These are phyloP conservation scores for Apotomis capreana DNA, from an alignment of 2,888 invertebrate genomes.

Conservation along the genomic window DNA sequence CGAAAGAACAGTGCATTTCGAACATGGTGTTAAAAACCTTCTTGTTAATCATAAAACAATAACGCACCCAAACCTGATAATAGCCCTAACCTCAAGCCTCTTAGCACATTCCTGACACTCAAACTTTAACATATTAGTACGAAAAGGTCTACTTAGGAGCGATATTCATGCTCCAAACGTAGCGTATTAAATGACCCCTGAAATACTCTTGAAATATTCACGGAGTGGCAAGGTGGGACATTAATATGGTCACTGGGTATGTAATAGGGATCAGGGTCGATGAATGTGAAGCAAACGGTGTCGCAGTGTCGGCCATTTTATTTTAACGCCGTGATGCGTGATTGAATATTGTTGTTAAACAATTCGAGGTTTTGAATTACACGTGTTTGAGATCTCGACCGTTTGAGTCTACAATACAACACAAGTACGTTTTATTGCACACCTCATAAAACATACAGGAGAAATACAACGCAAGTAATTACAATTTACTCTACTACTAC, in stretches of 20 bases:
- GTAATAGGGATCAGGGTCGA: constrained; percentile 43
- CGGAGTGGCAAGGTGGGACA: constrained; percentile 48
- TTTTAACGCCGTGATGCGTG: constrained; percentile 21
- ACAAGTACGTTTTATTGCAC: too few species aligned
- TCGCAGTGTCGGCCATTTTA: constrained; percentile 25
- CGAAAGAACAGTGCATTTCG: too few species aligned
- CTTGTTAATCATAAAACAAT: neutral
- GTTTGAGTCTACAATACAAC: too few species aligned
- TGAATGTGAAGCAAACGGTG: constrained; percentile 50
- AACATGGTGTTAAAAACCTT: neutral
- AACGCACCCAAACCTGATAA: constrained; percentile 11
- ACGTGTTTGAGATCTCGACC: too few species aligned
- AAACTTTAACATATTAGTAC: constrained; percentile 43
- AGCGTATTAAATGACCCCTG: constrained; percentile 59
- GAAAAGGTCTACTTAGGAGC: constrained; percentile 54
- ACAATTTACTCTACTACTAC: too few species aligned
- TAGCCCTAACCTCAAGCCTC: constrained; percentile 10
- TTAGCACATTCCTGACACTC: constrained; percentile 11
- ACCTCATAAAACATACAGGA: too few species aligned
- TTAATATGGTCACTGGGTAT: constrained; percentile 51
- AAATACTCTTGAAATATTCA: constrained; percentile 67
- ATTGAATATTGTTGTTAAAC: constrained; percentile 22
- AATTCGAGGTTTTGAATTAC: neutral
- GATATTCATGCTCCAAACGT: constrained; percentile 60
- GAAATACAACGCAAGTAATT: too few species aligned